Evolutionary conservation across 2,888 invertebrate genomes (phyloP), one percentile per base, ranked within the genome.

Genomic region (Conomelus anceps): DNA sequence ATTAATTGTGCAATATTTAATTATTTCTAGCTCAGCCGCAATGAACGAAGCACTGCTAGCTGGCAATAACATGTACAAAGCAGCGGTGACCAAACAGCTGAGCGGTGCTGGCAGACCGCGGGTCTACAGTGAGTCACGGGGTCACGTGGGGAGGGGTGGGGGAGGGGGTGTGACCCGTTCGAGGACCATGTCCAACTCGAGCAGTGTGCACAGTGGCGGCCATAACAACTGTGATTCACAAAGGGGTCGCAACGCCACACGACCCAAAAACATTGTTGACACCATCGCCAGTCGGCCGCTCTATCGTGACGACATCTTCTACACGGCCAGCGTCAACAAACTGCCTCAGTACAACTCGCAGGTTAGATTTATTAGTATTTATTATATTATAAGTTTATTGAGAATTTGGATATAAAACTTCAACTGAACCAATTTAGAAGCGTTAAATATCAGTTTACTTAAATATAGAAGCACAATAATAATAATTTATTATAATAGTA

Each of bases 261-360:
- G n/a, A n/a, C n/a, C n/a, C n/a, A n/a, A n/a, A n/a, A n/a, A n/a
- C n/a, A n/a, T n/a, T n/a, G n/a, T n/a, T n/a, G n/a, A n/a, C n/a
- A 95, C 95, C n/a, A 94, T 94, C 87, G 92, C 92, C 0, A 92
- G 93, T 34, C 94, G 98, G 88, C 98, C 98, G 0, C 94, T 98
- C 92, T 98, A 98, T 93, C 95, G 98, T 92, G 98, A 98, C 92
- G 98, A 98, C 92, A 98, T 98, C 91, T 98, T 98, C 95, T 98
- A 98, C 93, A 96, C 96, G 4, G 98, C 97, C 17, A 98, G 98
- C 90, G 94, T 98, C 90, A 95, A 95, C n/a, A 95, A 98, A 91
- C 94, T 98, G 89, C 97, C 98, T 0, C 97, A 98, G 92, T 98
- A 98, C 93, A 96, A 91, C 3, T 97, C 97, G 0, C 95, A 96